Evolutionary conservation across 2,888 invertebrate species (phyloP).

Genomic region (Orthosia gracilis): DNA sequence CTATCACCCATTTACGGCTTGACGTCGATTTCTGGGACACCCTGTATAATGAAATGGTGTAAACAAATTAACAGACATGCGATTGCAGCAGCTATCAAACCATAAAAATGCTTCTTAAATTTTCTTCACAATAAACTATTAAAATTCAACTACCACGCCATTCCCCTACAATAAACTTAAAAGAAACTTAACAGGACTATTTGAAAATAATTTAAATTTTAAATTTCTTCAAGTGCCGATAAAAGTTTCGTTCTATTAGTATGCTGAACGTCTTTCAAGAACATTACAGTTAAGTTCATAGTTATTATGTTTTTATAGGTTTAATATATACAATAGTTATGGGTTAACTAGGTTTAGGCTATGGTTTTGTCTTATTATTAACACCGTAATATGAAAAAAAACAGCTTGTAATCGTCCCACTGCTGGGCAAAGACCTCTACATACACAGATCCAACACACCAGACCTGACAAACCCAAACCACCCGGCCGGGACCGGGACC

Average conservation of each 20-base stretch:
- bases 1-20: no score
- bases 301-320: slow-evolving; percentile 47
- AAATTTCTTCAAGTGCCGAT: slow-evolving; percentile 46
- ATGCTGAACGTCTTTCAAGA: slow-evolving; percentile 44
- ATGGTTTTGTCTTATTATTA: not conserved
- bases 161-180: slow-evolving; percentile 16
- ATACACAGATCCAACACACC: no score
- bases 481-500: no score
- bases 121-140: not conserved
- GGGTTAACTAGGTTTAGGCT: not conserved
- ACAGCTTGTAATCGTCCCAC: no score
- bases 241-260: slow-evolving; percentile 43
- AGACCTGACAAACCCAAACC: no score
- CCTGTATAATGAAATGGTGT: no score
- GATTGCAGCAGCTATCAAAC: no score
- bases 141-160: slow-evolving; percentile 24
- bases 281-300: slow-evolving; percentile 36
- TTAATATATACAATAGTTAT: slow-evolving; percentile 56
- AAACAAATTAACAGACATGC: no score
- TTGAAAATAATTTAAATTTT: slow-evolving; percentile 49
- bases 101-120: not conserved
- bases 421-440: no score
- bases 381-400: no score
- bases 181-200: slow-evolving; percentile 12
- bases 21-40: no score